Percentiles rank a stretch among this genome's conserved stretches.
Evolutionary conservation across 1,140 invertebrate species (phyloP).

Genomic region (Adoxophyes honmai): DNA sequence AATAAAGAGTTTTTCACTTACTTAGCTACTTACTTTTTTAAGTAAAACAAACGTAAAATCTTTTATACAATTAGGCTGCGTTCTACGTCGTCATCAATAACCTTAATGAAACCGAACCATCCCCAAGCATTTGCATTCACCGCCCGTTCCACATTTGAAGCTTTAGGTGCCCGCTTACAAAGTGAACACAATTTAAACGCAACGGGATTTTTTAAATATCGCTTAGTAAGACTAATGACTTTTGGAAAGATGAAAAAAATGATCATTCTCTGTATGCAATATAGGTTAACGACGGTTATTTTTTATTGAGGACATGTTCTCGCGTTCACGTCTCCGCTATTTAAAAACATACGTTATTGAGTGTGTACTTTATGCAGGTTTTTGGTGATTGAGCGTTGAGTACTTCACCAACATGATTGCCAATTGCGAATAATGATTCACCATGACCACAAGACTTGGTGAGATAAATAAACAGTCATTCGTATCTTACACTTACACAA

Average conservation of each 20-base stretch:
- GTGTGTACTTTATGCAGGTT: too few relatives aligned
- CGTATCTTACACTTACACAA: neutral
- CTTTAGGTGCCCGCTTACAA: constrained; percentile 6
- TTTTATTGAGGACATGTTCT: neutral
- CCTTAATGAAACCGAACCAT: too few relatives aligned
- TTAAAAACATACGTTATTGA: too few relatives aligned
- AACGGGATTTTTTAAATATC: constrained; percentile 12
- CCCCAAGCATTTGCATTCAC: neutral
- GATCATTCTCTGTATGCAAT: neutral
- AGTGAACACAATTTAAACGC: constrained; percentile 13
- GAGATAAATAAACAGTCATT: constrained; percentile 10
- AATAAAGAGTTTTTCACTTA: too few relatives aligned
- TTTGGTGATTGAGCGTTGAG: too few relatives aligned
- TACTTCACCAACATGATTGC: too few relatives aligned
- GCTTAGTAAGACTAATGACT: constrained; percentile 7
- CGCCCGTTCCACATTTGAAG: constrained; percentile 3
- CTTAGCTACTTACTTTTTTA: too few relatives aligned
- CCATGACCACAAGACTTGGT: neutral
- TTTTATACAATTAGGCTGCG: too few relatives aligned
- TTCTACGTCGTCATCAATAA: too few relatives aligned
- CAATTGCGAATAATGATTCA: constrained; percentile 5
- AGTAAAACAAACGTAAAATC: too few relatives aligned
- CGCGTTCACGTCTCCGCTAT: neutral
- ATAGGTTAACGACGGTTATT: constrained; percentile 11
- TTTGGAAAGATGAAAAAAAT: constrained; percentile 12